Evolutionary conservation across 2,797 vertebrate genomes (phyloP), one percentile per base, ranked within the genome.

Genomic region (Prunella strophiata): DNA sequence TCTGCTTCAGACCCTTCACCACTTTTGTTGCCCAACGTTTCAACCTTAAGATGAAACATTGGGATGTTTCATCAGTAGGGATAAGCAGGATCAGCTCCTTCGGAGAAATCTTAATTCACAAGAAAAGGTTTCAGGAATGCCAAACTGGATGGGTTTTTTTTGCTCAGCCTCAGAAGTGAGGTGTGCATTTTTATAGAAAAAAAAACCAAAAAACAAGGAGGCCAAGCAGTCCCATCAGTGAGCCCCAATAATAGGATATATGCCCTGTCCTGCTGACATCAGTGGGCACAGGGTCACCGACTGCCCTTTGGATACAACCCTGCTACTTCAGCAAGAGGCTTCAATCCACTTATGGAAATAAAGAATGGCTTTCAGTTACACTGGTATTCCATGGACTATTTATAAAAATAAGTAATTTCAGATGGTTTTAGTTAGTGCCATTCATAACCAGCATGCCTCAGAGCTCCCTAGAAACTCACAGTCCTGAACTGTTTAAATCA

Each of bases 301-400:
- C 43, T 11, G 11, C 22, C 3, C 52, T 48, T 54, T 5, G 13
- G 30, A 27, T 30, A 9, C 0, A 0, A 16, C 42, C 23, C 66
- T 62, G 62, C 29, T 25, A 2, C 25, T 14, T 6, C 3, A 1
- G 16, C 16, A 27, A 36, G 40, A 10, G 14, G 2, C 4, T 65
- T 63, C 47, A 54, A 34, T 26, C 36, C 27, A 10, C 43, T 47
- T 18, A 25, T 2, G 40, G 70, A 43, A 32, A 43, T 19, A 30
- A 67, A 45, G 25, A 52, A 30, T 29, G 1, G 1, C 48, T 80
- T 90, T 36, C 30, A 16, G 5, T 68, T 32, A 9, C 4, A 7
- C 36, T 32, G 34, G 16, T 38, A 13, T 85, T 62, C 29, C 47
- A n/a, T 20, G 30, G 29, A 29, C 10, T 81, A 16, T 50, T 88